Percentiles rank a stretch among this genome's conserved stretches.
These are phyloP conservation scores for Eulemur rubriventer DNA, from an alignment of 2,797 vertebrate genomes.

Conservation along the genomic window DNA sequence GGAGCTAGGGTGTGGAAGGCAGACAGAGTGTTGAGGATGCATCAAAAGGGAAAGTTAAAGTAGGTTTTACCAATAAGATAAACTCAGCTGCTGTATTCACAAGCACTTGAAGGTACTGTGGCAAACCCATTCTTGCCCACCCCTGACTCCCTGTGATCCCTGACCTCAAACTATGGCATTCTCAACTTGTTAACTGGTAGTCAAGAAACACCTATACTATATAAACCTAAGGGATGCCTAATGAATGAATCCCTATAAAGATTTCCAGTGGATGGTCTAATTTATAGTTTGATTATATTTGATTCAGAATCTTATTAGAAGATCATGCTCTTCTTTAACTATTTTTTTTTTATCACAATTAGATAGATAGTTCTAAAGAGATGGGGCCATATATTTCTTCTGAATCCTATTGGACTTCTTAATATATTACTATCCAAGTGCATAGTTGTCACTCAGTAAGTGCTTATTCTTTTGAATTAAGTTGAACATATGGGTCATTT, in stretches of 20 bases:
- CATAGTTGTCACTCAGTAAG: neutral
- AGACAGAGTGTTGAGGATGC: neutral
- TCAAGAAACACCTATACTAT: neutral
- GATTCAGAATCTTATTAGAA: neutral
- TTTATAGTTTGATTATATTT: neutral
- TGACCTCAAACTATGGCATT: neutral
- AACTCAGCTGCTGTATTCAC: slow-evolving; percentile 45
- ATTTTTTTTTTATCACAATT: neutral
- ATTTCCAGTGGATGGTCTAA: slow-evolving; percentile 18
- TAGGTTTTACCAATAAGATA: slow-evolving; percentile 43
- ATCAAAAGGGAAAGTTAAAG: slow-evolving; percentile 15
- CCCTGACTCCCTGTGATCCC: neutral
- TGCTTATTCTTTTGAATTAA: slow-evolving; percentile 12
- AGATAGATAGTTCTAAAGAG: neutral
- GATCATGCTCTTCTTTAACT: neutral
- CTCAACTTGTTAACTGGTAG: neutral
- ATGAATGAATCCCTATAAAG: neutral
- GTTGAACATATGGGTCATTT: neutral
- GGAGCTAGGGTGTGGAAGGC: neutral
- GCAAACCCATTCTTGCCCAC: neutral
- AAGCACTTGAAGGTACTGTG: slow-evolving; percentile 2
- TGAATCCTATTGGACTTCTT: neutral
- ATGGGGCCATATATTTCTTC: neutral
- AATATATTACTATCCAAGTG: neutral
- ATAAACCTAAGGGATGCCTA: neutral